A percentile compares a stretch with the other conserved stretches of the same genome.
Evolutionary conservation across 2,888 invertebrate genomes (phyloP).

Genomic region (Tenodera sinensis): DNA sequence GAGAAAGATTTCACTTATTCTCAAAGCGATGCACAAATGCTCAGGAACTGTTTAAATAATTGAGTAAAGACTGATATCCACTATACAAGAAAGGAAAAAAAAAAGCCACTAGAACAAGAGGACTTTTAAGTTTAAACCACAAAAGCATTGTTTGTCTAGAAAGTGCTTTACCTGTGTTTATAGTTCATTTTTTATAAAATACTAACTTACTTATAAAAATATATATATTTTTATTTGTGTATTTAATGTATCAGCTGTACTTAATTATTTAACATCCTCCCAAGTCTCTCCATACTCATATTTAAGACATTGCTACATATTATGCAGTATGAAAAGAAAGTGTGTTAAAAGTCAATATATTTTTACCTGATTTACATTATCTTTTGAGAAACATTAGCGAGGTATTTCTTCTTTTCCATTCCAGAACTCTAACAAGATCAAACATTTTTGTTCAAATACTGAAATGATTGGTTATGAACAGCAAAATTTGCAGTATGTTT

Average conservation of each 20-base stretch:
- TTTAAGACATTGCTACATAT: background rate
- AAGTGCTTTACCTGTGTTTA: background rate
- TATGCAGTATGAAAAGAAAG: background rate
- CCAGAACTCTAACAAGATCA: background rate
- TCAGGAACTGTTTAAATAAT: background rate
- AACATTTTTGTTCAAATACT: background rate
- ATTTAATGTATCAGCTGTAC: background rate
- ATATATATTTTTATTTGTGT: background rate
- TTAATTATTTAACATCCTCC: background rate
- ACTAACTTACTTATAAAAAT: background rate
- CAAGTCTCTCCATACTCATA: background rate
- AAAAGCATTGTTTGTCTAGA: background rate
- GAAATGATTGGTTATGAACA: background rate
- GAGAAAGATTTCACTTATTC: background rate
- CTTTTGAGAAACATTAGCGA: background rate
- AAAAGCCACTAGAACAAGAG: background rate
- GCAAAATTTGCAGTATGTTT: background rate
- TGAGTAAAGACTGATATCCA: background rate
- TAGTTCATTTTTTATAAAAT: background rate
- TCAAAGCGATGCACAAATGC: background rate
- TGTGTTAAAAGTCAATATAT: background rate
- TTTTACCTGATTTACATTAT: background rate
- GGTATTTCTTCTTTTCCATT: background rate
- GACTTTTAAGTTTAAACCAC: background rate
- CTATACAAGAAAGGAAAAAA: background rate